Evolutionary conservation across 2,888 invertebrate genomes (phyloP).

Genomic region (Aricia artaxerxes): DNA sequence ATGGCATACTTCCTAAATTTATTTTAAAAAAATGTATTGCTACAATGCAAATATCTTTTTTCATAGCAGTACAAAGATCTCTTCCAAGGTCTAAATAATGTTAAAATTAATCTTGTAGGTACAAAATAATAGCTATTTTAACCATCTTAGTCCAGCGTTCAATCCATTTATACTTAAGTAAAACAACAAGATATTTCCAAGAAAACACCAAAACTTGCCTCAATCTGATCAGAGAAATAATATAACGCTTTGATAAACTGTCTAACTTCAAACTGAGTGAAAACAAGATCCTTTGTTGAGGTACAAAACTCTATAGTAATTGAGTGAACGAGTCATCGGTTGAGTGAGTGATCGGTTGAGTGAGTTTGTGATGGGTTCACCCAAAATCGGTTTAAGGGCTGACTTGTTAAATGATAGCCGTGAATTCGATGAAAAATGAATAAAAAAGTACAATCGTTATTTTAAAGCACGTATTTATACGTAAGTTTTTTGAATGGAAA

Average conservation of each 20-base stretch:
- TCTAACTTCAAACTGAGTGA: slow-evolving; percentile 22
- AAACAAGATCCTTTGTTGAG: slow-evolving; percentile 24
- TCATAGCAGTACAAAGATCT: too few relatives aligned
- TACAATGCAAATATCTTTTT: too few relatives aligned
- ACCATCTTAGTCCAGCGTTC: background rate
- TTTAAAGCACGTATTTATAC: background rate
- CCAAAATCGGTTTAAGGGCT: slow-evolving; percentile 23
- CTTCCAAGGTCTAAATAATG: too few relatives aligned
- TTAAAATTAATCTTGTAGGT: too few relatives aligned
- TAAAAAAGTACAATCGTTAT: background rate
- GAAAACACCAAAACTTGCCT: background rate
- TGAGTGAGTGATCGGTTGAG: slow-evolving; percentile 10
- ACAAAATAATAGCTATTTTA: too few relatives aligned
- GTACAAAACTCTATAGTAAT: background rate
- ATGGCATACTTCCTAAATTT: background rate
- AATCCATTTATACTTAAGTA: background rate
- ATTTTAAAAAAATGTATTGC: too few relatives aligned
- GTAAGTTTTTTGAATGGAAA: background rate
- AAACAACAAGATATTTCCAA: background rate
- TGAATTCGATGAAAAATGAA: background rate
- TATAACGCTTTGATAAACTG: background rate
- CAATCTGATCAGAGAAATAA: background rate
- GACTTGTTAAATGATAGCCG: slow-evolving; percentile 12
- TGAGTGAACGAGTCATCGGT: background rate
- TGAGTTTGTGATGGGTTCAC: slow-evolving; percentile 6